phyloP scores from a whole-genome alignment of 1,140 invertebrate species.

The Drosophila orosa region DNA sequence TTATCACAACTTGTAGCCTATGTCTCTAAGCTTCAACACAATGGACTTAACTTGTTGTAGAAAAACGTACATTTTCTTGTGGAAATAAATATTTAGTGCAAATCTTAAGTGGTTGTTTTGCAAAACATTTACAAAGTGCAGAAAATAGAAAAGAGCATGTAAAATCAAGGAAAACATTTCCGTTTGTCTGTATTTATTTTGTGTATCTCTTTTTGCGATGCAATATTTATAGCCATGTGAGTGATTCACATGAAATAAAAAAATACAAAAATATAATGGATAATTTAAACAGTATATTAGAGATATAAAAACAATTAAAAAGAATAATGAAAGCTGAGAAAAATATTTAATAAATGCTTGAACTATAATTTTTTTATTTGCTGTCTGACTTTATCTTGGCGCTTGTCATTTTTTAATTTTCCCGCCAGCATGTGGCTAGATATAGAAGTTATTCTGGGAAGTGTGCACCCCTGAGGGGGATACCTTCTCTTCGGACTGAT shows the following conservation, averaged over 20 bases:
- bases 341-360: neutral
- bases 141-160: constrained; percentile 1
- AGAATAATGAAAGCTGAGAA: neutral
- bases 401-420: constrained; percentile 12
- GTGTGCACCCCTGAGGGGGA: too few relatives aligned
- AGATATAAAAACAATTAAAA: neutral
- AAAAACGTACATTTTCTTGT: neutral
- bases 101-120: constrained; percentile 4
- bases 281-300: neutral
- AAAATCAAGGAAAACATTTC: constrained; percentile 1
- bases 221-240: neutral
- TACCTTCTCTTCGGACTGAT: constrained; percentile 1
- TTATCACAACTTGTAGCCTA: constrained; percentile 1
- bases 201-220: neutral
- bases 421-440: neutral
- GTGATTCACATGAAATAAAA: neutral
- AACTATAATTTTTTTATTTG: neutral
- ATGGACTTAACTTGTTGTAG: constrained; percentile 14
- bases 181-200: constrained; percentile 8
- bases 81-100: constrained; percentile 8
- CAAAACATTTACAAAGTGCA: neutral
- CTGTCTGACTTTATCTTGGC: constrained; percentile 5
- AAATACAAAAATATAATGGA: too few relatives aligned
- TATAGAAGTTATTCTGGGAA: constrained; percentile 7
- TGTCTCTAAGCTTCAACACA: neutral